A percentile compares a stretch with the other conserved stretches of the same genome.
Conservation (phyloP, 2,888 invertebrate species). For the Sesia apiformis region DNA sequence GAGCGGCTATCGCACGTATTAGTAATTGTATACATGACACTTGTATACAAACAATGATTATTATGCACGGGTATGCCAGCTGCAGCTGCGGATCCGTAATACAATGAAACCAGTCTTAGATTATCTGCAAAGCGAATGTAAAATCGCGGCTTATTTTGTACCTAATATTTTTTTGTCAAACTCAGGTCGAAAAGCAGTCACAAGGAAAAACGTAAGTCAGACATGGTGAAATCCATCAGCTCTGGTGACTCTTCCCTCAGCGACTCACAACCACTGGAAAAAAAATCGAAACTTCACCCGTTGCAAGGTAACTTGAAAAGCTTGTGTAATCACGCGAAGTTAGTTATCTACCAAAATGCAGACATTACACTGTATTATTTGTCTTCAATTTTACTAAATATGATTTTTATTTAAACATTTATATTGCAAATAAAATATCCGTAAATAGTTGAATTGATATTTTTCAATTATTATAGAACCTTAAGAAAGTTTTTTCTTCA, state of each 20-base stretch:
- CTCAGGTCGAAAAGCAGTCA: conserved; percentile 78
- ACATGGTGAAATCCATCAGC: conserved; percentile 68
- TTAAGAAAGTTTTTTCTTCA: too few species aligned
- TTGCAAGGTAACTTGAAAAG: conserved; percentile 46
- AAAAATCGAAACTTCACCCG: conserved; percentile 61
- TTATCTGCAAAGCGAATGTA: too few species aligned
- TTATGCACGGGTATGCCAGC: too few species aligned
- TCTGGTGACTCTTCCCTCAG: conserved; percentile 42
- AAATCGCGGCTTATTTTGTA: too few species aligned
- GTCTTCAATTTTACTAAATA: neutral
- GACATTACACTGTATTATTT: conserved; percentile 1
- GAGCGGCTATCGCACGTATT: too few species aligned
- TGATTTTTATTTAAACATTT: neutral
- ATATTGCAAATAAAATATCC: neutral
- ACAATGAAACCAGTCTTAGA: too few species aligned
- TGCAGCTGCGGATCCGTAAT: too few species aligned
- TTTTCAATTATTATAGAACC: neutral
- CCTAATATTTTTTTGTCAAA: too few species aligned
- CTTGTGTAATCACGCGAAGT: neutral
- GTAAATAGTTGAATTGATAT: neutral
- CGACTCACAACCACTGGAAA: conserved; percentile 57
- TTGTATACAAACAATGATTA: too few species aligned
- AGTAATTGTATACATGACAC: too few species aligned
- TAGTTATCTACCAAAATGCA: neutral
- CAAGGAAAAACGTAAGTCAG: conserved; percentile 80